Conservation (phyloP, 2,888 invertebrate genomes). For the Campoplex capitator region DNA sequence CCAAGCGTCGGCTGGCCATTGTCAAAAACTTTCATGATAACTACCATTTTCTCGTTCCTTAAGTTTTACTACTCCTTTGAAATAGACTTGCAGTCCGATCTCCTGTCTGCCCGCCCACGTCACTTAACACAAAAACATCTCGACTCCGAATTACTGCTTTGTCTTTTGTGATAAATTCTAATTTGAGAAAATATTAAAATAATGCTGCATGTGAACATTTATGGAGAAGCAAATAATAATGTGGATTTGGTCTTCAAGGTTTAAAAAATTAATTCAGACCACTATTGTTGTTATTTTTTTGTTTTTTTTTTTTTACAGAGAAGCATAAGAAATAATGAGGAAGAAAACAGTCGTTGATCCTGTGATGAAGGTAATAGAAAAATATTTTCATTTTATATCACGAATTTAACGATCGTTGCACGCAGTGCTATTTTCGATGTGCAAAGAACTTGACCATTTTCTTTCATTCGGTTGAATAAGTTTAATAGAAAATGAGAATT, state of each 20-base stretch:
- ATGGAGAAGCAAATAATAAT: neutral
- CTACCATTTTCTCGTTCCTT: neutral
- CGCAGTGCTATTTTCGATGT: no score
- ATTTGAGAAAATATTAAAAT: neutral
- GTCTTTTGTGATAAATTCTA: neutral
- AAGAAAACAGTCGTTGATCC: neutral
- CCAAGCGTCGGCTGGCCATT: neutral
- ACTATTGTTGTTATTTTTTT: no score
- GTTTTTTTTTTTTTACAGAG: neutral
- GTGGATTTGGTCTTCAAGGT: no score
- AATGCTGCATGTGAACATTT: neutral
- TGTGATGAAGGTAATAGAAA: no score
- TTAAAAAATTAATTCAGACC: no score
- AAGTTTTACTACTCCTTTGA: slow-evolving; percentile 1
- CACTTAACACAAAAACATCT: neutral
- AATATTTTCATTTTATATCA: neutral
- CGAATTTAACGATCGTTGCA: neutral
- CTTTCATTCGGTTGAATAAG: neutral
- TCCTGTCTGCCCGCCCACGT: neutral
- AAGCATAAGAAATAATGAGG: neutral
- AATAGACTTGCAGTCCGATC: neutral
- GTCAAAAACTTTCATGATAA: slow-evolving; percentile 6
- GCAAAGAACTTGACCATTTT: no score
- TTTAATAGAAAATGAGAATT: neutral
- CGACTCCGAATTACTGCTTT: no score